A percentile compares a stretch with the other conserved stretches of the same genome.
phyloP scores from a whole-genome alignment of 2,797 vertebrate species.

The Cryptoblepharus egeriae region DNA sequence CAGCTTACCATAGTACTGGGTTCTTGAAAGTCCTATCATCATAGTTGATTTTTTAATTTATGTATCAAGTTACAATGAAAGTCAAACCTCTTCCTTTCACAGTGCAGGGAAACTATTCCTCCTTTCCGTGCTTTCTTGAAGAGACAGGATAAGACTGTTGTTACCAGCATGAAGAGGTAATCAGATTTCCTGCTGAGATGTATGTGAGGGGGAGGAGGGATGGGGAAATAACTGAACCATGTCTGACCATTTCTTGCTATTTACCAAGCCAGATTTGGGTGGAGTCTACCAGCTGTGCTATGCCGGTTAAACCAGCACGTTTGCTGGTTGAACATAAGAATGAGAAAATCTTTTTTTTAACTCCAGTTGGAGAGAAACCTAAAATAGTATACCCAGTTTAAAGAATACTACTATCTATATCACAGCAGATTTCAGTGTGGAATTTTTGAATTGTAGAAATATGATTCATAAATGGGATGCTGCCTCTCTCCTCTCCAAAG shows the following conservation, averaged over 20 bases:
- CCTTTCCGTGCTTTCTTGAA: conserved; percentile 86
- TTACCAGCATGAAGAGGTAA: conserved; percentile 87
- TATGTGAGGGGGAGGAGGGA: too few species aligned
- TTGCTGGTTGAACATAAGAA: neutral
- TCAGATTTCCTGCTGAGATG: neutral
- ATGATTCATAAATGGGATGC: neutral
- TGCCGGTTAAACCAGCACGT: neutral
- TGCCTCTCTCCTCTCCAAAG: too few species aligned
- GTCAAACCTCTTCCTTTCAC: conserved; percentile 41
- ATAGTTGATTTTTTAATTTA: neutral
- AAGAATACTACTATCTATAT: neutral
- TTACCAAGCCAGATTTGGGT: neutral
- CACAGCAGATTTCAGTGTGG: neutral
- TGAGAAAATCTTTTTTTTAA: neutral
- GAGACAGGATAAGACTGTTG: conserved; percentile 79
- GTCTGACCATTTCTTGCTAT: neutral
- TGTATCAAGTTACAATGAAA: conserved; percentile 6
- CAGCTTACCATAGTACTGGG: neutral
- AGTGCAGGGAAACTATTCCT: conserved; percentile 86
- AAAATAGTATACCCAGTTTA: neutral
- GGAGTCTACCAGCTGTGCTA: neutral
- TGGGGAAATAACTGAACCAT: neutral
- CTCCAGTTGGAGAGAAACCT: neutral
- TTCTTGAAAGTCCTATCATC: neutral
- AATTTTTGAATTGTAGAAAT: neutral